Evolutionary conservation across 2,888 invertebrate genomes (phyloP), one percentile per base, ranked within the genome.

Genomic region (Morinoia aosen): DNA sequence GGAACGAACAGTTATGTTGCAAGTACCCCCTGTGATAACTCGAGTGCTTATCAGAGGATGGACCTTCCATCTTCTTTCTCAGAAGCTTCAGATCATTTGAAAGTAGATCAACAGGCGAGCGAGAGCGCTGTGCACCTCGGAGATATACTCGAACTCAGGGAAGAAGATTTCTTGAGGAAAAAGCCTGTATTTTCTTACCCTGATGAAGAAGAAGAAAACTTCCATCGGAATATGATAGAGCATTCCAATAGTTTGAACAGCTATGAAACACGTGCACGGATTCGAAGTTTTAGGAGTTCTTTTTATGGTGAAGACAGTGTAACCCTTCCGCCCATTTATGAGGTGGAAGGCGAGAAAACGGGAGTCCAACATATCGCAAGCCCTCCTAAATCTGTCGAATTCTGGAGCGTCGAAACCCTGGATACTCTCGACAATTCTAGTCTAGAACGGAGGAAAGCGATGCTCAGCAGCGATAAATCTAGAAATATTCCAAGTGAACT

Each of bases 281-380:
- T 88, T 58, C 94, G 94, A 40, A 95, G 90, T 88, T 56, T 94
- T 14, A 95, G 91, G 19, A 95, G 76, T 58, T 95, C 76, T 61
- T 95, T 88, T 94, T 91, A 95, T 56, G 95, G 40, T 14, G 96
- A 96, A 39, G 96, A 96, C 19, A 94, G 96, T 58, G 40, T 95
- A 39, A 96, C 96, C 19, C 94, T 96, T 7, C 96, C 96, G 48
- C 96, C 96, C 40, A 96, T 96, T 48, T 96, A 96, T 95, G 96
- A 96, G 95, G 76, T 96, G 56, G 96, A 96, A 94, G 95, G 96
- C 14, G 96, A 96, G 61, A 95, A 95, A 16, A 96, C 95, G 12
- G 96, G 96, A 88, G 93, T 96, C 10, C 95, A 96, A 19, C 96
- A 96, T 58, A 91, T 96, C 57, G 58, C 91, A 19, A 95, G 95